Percentiles rank a stretch among this genome's conserved stretches.
Evolutionary conservation across 2,113 vertebrate genomes (phyloP).

Genomic region (Hiodon alosoides): DNA sequence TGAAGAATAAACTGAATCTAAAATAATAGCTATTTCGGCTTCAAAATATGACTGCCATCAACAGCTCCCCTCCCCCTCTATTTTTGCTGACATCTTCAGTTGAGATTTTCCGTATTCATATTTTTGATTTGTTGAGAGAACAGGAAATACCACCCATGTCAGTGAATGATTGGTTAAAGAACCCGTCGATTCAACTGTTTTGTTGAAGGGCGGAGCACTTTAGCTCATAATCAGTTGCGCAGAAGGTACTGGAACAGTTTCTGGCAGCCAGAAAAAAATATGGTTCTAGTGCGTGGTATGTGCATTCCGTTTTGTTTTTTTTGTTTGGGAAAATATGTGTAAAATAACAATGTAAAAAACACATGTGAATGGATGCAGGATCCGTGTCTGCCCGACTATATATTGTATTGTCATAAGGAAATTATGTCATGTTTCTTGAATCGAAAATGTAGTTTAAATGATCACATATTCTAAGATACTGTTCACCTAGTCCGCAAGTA

Average conservation of each 20-base stretch:
- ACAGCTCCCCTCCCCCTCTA: slow-evolving; percentile 67
- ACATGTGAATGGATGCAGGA: no score
- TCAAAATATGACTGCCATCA: slow-evolving; percentile 79
- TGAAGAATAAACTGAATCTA: slow-evolving; percentile 40
- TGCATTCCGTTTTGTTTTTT: neutral
- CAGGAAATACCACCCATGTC: slow-evolving; percentile 43
- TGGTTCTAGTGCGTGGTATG: neutral
- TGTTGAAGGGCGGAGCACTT: slow-evolving; percentile 31
- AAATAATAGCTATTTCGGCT: slow-evolving; percentile 43
- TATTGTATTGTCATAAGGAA: no score
- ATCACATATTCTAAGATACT: no score
- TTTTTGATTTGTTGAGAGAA: slow-evolving; percentile 56
- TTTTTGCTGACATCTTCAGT: slow-evolving; percentile 58
- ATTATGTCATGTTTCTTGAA: no score
- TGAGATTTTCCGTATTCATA: slow-evolving; percentile 30
- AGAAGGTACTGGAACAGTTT: slow-evolving; percentile 26
- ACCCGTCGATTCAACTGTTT: slow-evolving; percentile 29
- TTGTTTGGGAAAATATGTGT: neutral
- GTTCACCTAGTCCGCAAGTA: no score
- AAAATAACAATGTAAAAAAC: neutral
- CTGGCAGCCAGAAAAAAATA: neutral
- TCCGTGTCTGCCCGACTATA: no score
- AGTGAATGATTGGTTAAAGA: slow-evolving; percentile 42
- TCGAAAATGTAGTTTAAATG: no score
- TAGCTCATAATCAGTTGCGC: neutral